Conservation (phyloP, 2,888 invertebrate species). For the Lordiphosa andalusiaca region DNA sequence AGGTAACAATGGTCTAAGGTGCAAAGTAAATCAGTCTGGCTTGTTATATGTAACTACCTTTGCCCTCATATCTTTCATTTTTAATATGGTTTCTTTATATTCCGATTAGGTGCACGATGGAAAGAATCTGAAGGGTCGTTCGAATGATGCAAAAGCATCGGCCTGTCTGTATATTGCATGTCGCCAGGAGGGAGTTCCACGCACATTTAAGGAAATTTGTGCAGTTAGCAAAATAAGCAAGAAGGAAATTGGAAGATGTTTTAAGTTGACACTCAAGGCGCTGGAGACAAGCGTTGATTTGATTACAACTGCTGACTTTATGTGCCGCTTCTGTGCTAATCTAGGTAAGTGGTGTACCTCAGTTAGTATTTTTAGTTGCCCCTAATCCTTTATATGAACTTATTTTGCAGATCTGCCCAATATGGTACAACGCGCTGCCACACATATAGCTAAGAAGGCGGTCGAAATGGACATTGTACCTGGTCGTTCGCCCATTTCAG, state of each 20-base stretch:
- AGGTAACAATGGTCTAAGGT: conserved; percentile 81
- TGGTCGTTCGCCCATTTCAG: conserved; percentile 98
- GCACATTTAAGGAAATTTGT: conserved; percentile 99
- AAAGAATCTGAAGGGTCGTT: conserved; percentile 95
- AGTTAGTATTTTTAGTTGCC: too few species aligned
- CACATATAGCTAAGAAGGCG: conserved; percentile 97
- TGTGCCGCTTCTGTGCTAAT: conserved; percentile 99
- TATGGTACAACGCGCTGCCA: conserved; percentile 95
- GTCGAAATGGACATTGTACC: conserved; percentile 98
- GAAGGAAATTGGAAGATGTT: conserved; percentile 99
- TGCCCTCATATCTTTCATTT: too few species aligned
- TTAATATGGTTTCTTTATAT: background rate
- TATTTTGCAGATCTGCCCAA: conserved; percentile 84
- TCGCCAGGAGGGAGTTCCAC: conserved; percentile 98
- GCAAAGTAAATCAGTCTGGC: too few species aligned
- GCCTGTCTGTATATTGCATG: conserved; percentile 99
- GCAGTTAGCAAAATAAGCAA: conserved; percentile 99
- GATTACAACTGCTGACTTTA: conserved; percentile 99
- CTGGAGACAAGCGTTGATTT: conserved; percentile 98
- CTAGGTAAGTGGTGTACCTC: conserved; percentile 82
- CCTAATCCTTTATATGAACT: background rate
- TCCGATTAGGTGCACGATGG: conserved; percentile 90
- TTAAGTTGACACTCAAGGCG: conserved; percentile 97
- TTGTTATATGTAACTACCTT: too few species aligned
- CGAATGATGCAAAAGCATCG: conserved; percentile 98